A percentile compares a stretch with the other conserved stretches of the same genome.
These are phyloP conservation scores for Rhyacichthys aspro DNA, from an alignment of 2,797 vertebrate species.

Conservation along the genomic window DNA sequence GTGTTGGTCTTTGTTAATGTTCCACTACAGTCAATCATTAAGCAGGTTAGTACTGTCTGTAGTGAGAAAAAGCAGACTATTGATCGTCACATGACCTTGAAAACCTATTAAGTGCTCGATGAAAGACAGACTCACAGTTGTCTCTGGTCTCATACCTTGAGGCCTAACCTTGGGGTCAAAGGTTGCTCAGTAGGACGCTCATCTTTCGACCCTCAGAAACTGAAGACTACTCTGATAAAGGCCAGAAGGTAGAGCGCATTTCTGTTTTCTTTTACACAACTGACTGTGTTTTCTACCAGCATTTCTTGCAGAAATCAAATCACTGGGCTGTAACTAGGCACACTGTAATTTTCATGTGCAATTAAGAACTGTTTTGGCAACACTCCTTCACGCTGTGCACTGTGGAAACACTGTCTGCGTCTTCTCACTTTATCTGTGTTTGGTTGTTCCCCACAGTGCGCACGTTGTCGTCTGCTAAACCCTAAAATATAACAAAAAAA, in stretches of 20 bases:
- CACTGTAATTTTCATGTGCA: too few species aligned
- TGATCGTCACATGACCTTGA: constrained; percentile 56
- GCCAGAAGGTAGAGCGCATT: constrained; percentile 46
- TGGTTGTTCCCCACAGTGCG: too few species aligned
- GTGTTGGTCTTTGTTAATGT: too few species aligned
- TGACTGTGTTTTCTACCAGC: too few species aligned
- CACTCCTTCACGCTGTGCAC: too few species aligned
- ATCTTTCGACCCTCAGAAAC: constrained; percentile 27
- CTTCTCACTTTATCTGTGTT: too few species aligned
- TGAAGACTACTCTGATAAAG: constrained; percentile 46
- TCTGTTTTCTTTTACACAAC: neutral
- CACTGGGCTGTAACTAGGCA: too few species aligned
- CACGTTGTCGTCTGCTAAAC: too few species aligned
- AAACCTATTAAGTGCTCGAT: constrained; percentile 29
- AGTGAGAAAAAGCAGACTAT: constrained; percentile 5
- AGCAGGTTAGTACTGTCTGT: neutral
- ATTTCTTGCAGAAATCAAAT: too few species aligned
- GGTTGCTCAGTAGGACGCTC: constrained; percentile 45
- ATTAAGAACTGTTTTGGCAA: too few species aligned
- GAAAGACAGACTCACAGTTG: constrained; percentile 36
- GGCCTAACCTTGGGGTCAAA: constrained; percentile 44
- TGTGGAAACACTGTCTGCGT: too few species aligned
- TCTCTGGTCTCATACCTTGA: constrained; percentile 38
- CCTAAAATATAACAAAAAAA: too few species aligned
- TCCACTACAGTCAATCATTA: neutral